Percentiles rank a stretch among this genome's conserved stretches.
Conservation (phyloP, 2,888 invertebrate species). For the Tortrix viridana region DNA sequence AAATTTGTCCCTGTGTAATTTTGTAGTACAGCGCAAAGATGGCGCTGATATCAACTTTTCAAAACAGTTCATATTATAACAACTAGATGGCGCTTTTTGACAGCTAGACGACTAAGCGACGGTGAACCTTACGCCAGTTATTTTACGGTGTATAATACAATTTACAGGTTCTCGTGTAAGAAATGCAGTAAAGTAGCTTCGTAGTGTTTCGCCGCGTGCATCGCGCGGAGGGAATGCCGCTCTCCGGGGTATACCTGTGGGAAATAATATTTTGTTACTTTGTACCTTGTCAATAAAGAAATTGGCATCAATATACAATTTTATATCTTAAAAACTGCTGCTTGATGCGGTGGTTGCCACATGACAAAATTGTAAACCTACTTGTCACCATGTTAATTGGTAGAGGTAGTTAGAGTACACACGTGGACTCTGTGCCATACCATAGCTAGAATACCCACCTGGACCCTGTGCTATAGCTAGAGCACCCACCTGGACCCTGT, state of each 20-base stretch:
- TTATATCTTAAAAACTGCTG: too few species aligned
- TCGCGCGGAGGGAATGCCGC: slow-evolving; percentile 96
- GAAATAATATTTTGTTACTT: background rate
- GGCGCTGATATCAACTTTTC: background rate
- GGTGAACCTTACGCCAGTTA: slow-evolving; percentile 24
- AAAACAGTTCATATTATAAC: background rate
- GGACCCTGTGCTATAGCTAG: too few species aligned
- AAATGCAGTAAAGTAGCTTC: slow-evolving; percentile 97
- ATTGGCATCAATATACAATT: too few species aligned
- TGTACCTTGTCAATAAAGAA: too few species aligned
- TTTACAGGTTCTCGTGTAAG: slow-evolving; percentile 86
- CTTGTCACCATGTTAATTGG: too few species aligned
- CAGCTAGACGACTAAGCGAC: slow-evolving; percentile 17
- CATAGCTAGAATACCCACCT: too few species aligned
- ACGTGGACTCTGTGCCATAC: too few species aligned
- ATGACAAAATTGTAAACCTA: too few species aligned
- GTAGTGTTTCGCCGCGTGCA: slow-evolving; percentile 98
- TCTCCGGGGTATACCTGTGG: slow-evolving; percentile 97
- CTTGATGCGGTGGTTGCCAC: too few species aligned
- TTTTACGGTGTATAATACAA: slow-evolving; percentile 31
- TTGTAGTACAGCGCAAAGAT: background rate
- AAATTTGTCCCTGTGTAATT: too few species aligned
- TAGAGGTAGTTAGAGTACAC: too few species aligned
- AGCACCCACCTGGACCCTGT: too few species aligned
- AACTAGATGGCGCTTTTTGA: slow-evolving; percentile 6